Conservation (phyloP, 2,888 invertebrate genomes). For the Myathropa florea region DNA sequence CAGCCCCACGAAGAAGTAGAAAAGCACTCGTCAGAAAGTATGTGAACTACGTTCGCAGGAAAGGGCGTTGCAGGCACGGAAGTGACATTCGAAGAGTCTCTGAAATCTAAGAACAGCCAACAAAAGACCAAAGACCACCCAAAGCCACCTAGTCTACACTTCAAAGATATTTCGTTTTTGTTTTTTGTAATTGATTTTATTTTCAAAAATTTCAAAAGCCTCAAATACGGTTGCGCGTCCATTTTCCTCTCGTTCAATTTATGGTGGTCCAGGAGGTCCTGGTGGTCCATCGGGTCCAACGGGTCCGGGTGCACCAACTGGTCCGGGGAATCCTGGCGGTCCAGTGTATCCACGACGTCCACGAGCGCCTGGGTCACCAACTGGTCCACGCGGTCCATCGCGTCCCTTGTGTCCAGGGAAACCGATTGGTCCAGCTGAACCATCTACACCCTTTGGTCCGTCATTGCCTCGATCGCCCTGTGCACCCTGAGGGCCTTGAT, state of each 20-base stretch:
- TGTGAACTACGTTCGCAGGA: too few relatives aligned
- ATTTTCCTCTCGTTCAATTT: not conserved
- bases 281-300: not conserved
- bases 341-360: conserved; percentile 45
- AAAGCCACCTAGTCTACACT: too few relatives aligned
- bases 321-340: conserved; percentile 25
- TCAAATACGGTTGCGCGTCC: not conserved
- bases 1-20: too few relatives aligned
- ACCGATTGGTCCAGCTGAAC: conserved; percentile 34
- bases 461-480: conserved; percentile 36
- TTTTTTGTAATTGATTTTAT: not conserved
- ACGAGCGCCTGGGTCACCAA: conserved; percentile 15
- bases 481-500: conserved; percentile 7
- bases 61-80: too few relatives aligned
- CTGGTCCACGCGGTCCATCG: conserved; percentile 29
- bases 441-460: conserved; percentile 32
- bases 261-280: conserved; percentile 1
- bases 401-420: conserved; percentile 27
- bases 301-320: conserved; percentile 12
- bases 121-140: too few relatives aligned
- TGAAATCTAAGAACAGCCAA: too few relatives aligned
- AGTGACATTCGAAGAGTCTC: too few relatives aligned
- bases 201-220: not conserved
- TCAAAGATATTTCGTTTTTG: not conserved
- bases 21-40: too few relatives aligned